Percentiles rank a stretch among this genome's conserved stretches.
Conservation (phyloP, 2,797 vertebrate genomes). For the Gephyroberyx darwinii region DNA sequence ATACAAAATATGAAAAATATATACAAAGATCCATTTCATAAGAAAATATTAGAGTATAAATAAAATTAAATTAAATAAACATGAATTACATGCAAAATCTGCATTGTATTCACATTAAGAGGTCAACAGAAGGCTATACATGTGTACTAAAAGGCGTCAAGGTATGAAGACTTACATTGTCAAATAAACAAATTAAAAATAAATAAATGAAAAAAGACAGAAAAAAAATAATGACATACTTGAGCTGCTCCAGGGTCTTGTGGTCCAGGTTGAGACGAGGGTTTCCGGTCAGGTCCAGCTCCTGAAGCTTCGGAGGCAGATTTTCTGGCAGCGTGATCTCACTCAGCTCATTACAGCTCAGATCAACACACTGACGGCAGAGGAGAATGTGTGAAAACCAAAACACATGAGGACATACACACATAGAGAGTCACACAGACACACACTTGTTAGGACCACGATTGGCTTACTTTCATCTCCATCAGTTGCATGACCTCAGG, state of each 20-base stretch:
- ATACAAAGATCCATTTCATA: no score
- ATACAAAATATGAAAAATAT: background rate
- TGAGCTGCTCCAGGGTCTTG: slow-evolving; percentile 94
- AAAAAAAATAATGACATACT: slow-evolving; percentile 80
- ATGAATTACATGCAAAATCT: background rate
- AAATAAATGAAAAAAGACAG: background rate
- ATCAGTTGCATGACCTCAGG: slow-evolving; percentile 97
- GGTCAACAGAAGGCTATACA: no score
- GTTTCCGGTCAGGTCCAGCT: slow-evolving; percentile 97
- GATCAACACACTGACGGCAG: slow-evolving; percentile 89
- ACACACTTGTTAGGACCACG: background rate
- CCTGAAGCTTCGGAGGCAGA: slow-evolving; percentile 95
- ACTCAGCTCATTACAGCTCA: slow-evolving; percentile 95
- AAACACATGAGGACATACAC: background rate
- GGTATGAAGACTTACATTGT: no score
- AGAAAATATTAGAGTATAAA: background rate
- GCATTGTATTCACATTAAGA: background rate
- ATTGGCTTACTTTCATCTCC: slow-evolving; percentile 90
- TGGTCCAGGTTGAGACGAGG: slow-evolving; percentile 94
- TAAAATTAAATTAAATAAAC: background rate
- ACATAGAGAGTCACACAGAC: background rate
- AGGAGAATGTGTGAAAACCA: slow-evolving; percentile 37
- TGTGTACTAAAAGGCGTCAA: background rate
- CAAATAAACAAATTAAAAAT: background rate
- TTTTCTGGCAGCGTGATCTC: slow-evolving; percentile 94